Evolutionary conservation across 2,797 vertebrate genomes (phyloP).

Genomic region (Phaenicophaeus curvirostris): DNA sequence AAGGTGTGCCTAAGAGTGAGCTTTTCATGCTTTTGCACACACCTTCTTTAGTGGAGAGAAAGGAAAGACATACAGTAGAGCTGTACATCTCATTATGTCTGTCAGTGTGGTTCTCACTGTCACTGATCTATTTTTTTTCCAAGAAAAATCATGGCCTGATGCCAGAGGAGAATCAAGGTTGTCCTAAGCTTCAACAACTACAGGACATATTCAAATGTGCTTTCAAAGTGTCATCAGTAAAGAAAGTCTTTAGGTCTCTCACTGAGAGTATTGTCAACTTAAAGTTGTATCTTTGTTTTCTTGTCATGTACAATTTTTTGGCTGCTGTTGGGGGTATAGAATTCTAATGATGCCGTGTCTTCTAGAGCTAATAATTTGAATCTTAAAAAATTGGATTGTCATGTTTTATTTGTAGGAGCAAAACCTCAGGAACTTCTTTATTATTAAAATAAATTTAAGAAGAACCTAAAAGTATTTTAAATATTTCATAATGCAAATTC

Average conservation of each 20-base stretch:
- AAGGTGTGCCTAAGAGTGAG: neutral
- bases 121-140: neutral
- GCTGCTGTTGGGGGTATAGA: neutral
- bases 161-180: neutral
- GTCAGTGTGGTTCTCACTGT: neutral
- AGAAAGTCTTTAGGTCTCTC: neutral
- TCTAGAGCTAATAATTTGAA: neutral
- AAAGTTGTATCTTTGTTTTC: neutral
- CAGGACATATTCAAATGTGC: neutral
- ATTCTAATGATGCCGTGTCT: neutral
- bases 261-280: neutral
- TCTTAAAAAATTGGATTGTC: neutral
- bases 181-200: neutral
- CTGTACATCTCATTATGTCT: neutral
- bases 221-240: neutral
- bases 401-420: neutral
- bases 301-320: neutral
- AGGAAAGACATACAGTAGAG: fast-evolving
- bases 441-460: neutral
- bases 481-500: neutral
- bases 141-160: neutral
- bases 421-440: neutral
- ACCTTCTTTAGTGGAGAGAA: neutral
- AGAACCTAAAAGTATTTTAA: neutral
- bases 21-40: neutral